phyloP scores from a whole-genome alignment of 2,888 invertebrate genomes.

The Drosophila engyochracea region DNA sequence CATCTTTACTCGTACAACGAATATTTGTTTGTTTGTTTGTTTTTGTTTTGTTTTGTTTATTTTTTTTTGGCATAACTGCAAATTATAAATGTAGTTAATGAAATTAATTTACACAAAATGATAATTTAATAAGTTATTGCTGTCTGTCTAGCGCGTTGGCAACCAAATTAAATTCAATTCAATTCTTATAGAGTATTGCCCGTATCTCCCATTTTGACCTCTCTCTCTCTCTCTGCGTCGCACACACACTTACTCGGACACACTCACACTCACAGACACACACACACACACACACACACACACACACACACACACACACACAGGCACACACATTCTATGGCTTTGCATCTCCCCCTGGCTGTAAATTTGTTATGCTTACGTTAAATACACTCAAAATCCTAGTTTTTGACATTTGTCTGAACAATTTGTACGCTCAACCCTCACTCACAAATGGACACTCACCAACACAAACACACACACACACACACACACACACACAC shows the following conservation, averaged over 20 bases:
- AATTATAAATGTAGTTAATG: slow-evolving; percentile 78
- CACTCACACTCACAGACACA: not conserved
- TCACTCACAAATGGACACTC: not conserved
- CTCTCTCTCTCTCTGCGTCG: not conserved
- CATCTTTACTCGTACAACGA: slow-evolving; percentile 34
- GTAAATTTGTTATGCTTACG: slow-evolving; percentile 7
- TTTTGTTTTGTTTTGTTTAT: not conserved
- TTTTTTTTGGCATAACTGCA: slow-evolving; percentile 71
- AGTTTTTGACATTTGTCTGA: slow-evolving; percentile 5
- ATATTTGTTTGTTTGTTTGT: slow-evolving; percentile 33
- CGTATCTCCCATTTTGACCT: not conserved
- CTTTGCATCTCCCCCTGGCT: not conserved
- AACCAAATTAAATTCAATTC: slow-evolving; percentile 60
- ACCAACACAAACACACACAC: not conserved
- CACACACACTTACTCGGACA: not conserved
- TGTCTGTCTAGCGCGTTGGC: slow-evolving; percentile 46
- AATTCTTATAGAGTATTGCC: slow-evolving; percentile 44
- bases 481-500: not conserved
- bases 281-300: not conserved
- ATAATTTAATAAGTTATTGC: slow-evolving; percentile 54
- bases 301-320: not conserved
- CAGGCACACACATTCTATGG: not conserved
- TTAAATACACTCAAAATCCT: slow-evolving; percentile 8
- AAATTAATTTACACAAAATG: slow-evolving; percentile 57
- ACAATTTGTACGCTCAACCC: slow-evolving; percentile 10